Evolutionary conservation across 1,140 invertebrate genomes (phyloP), one percentile per base, ranked within the genome.

Genomic region (Magallana gigas): DNA sequence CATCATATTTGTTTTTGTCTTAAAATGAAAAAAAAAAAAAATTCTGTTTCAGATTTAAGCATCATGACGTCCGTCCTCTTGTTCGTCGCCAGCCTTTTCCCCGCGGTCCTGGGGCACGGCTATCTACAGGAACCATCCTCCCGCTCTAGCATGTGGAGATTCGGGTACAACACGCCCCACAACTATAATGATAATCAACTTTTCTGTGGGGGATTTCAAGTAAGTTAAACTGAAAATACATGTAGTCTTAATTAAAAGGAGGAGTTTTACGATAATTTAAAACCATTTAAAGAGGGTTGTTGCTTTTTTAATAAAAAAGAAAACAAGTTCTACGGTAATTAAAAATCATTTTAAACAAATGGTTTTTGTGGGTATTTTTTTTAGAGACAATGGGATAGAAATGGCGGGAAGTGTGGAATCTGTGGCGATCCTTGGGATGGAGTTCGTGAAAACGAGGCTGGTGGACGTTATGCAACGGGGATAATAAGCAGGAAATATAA

Each of bases 161-260:
- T 98, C 92, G 98, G 98, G 0, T 99, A 97, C 94, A 96, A 97
- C 1, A 98, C 98, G 95, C 97, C 98, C 0, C 97, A 97, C 8
- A 98, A 99, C 94, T 99, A 98, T 92, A 98, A 99, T 90, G 98
- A 99, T 93, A 98, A 98, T 90, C 97, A 97, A 92, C 94, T 97
- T 0, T 97, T 96, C 92, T 97, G 97, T 89, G 98, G 98, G 8
- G 98, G 98, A 58, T 97, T 97, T 93, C 96, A 80, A 16, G 92
- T 92, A 88, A 91, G 88, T 89, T 8, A 48, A 48, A 48, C 36
- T 48, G 36, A 5, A 57, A 82, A 80, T 7, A 23, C 23, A 23
- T 23, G 23, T 23, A 6, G 16, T 16, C 1, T 81, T 81, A 56
- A 56, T 36, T 23, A 18, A 7, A 81, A 81, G 48, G 23, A 6